A percentile compares a stretch with the other conserved stretches of the same genome.
Evolutionary conservation across 2,888 invertebrate species (phyloP).

Genomic region (Sarcophaga subvicina): DNA sequence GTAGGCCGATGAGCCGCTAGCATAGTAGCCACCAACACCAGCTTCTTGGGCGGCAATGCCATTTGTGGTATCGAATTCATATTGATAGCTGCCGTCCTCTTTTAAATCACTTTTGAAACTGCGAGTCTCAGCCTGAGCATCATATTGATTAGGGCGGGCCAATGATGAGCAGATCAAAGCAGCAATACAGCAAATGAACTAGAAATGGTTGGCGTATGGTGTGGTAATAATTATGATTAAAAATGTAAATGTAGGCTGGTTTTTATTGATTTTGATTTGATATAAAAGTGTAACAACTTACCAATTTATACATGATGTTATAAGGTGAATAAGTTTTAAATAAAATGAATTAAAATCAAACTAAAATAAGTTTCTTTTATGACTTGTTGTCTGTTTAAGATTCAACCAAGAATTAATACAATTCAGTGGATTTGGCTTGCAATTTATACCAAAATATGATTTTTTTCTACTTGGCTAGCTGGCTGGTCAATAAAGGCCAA

Average conservation of each 20-base stretch:
- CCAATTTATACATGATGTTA: slow-evolving; percentile 61
- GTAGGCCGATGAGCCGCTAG: slow-evolving; percentile 83
- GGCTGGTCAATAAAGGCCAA: slow-evolving; percentile 33
- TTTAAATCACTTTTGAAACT: slow-evolving; percentile 80
- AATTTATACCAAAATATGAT: slow-evolving; percentile 60
- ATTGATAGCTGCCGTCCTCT: slow-evolving; percentile 82
- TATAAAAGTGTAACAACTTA: slow-evolving; percentile 23
- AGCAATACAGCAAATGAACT: slow-evolving; percentile 73
- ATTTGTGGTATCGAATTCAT: slow-evolving; percentile 84
- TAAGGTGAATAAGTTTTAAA: not conserved
- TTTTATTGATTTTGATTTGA: not conserved
- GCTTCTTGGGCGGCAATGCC: slow-evolving; percentile 84
- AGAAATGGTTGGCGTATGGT: not conserved
- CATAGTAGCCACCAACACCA: slow-evolving; percentile 83
- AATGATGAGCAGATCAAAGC: slow-evolving; percentile 72
- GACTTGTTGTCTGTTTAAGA: slow-evolving; percentile 61
- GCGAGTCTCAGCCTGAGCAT: slow-evolving; percentile 77
- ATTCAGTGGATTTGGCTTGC: slow-evolving; percentile 47
- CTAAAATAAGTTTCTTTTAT: not conserved
- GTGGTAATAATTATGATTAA: slow-evolving; percentile 7
- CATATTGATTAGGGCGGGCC: slow-evolving; percentile 74
- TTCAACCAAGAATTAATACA: slow-evolving; percentile 65
- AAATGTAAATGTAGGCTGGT: slow-evolving; percentile 3
- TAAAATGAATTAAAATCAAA: not conserved
- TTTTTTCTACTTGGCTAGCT: not conserved